A percentile compares a stretch with the other conserved stretches of the same genome.
Conservation (phyloP, 2,113 vertebrate genomes). For the Myiagra hebetior region DNA sequence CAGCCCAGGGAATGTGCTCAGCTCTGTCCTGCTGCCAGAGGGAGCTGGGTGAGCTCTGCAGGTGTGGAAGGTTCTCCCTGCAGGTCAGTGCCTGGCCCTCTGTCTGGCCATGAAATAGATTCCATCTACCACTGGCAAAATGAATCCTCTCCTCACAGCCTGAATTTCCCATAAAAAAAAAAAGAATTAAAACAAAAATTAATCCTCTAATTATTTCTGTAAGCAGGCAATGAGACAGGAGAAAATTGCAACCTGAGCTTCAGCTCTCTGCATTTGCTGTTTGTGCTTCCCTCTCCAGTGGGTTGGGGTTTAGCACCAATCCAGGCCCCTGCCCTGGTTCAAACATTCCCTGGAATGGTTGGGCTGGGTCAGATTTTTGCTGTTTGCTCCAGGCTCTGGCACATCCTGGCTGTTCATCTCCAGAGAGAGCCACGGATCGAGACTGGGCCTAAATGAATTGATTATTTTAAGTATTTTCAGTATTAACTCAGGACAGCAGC, state of each 20-base stretch:
- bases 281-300: not conserved
- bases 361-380: not conserved
- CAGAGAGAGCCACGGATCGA: not conserved
- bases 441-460: not conserved
- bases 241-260: not conserved
- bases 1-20: no score
- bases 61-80: not conserved
- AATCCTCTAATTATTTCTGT: not conserved
- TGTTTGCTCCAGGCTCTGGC: not conserved
- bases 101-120: not conserved
- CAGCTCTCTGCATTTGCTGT: not conserved
- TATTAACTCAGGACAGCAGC: not conserved
- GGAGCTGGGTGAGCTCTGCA: not conserved
- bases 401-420: not conserved
- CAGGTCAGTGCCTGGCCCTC: not conserved
- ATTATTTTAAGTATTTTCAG: not conserved
- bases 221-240: not conserved
- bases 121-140: not conserved
- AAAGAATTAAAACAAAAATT: not conserved
- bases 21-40: not conserved
- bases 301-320: not conserved
- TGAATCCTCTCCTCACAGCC: not conserved
- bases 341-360: not conserved
- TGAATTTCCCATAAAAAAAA: not conserved
- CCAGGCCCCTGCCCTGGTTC: not conserved